Conservation (phyloP, 2,797 vertebrate genomes). For the Bradypus variegatus region DNA sequence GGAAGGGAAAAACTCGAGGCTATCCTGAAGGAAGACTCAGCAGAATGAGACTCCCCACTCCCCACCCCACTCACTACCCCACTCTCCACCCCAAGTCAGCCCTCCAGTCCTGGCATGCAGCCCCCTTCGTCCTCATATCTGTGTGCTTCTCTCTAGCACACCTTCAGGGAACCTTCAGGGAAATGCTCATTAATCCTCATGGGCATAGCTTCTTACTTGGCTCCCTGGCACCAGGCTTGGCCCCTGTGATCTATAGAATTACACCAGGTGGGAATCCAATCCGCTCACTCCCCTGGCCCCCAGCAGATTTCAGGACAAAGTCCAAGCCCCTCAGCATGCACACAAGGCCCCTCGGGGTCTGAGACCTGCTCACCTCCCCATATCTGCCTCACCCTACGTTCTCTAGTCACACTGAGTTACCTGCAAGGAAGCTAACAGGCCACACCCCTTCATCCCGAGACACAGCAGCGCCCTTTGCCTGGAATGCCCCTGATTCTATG, state of each 20-base stretch:
- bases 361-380: neutral
- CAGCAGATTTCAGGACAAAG: neutral
- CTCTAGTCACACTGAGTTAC: neutral
- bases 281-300: neutral
- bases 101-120: neutral
- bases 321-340: neutral
- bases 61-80: neutral
- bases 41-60: neutral
- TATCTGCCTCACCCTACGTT: neutral
- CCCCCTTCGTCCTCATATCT: neutral
- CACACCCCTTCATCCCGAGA: neutral
- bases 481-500: neutral
- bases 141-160: neutral
- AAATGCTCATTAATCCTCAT: neutral
- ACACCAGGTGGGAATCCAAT: neutral
- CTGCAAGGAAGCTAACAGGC: neutral
- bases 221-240: neutral
- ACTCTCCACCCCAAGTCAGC: neutral
- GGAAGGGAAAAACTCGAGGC: neutral
- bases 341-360: neutral
- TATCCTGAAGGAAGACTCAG: neutral
- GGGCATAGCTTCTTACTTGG: neutral
- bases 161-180: neutral
- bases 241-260: neutral
- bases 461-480: rapidly evolving